Evolutionary conservation across 2,113 vertebrate species (phyloP).

Genomic region (Rafetus swinhoei): DNA sequence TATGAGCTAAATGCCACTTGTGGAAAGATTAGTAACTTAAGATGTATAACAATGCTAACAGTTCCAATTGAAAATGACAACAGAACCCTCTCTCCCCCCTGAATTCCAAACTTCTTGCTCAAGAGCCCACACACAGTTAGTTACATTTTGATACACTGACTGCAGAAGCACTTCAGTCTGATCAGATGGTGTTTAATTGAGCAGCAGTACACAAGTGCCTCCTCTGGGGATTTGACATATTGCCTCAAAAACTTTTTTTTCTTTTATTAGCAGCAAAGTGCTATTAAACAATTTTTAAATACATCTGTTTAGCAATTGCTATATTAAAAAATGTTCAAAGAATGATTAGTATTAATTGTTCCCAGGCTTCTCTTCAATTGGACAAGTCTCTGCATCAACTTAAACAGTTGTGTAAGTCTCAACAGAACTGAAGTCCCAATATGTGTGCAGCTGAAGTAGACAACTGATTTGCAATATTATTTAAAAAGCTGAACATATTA

Average conservation of each 20-base stretch:
- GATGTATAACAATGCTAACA: not conserved
- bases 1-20: not conserved
- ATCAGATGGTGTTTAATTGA: not conserved
- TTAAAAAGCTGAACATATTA: not conserved
- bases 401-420: not conserved
- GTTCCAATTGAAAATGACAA: not conserved
- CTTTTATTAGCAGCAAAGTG: not conserved
- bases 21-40: not conserved
- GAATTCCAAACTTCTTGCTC: not conserved
- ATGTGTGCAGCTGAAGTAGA: not conserved
- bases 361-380: not conserved
- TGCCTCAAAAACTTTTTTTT: not conserved
- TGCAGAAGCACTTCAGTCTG: not conserved
- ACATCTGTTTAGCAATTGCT: not conserved
- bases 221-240: not conserved
- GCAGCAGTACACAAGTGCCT: not conserved
- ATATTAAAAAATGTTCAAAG: not conserved
- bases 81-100: not conserved
- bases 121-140: not conserved
- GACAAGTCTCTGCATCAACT: not conserved
- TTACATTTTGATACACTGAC: not conserved
- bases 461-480: not conserved
- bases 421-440: not conserved
- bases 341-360: not conserved
- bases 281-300: not conserved